These are phyloP conservation scores for Eupeodes latifasciatus DNA, from an alignment of 2,888 invertebrate genomes.

Conservation along the genomic window DNA sequence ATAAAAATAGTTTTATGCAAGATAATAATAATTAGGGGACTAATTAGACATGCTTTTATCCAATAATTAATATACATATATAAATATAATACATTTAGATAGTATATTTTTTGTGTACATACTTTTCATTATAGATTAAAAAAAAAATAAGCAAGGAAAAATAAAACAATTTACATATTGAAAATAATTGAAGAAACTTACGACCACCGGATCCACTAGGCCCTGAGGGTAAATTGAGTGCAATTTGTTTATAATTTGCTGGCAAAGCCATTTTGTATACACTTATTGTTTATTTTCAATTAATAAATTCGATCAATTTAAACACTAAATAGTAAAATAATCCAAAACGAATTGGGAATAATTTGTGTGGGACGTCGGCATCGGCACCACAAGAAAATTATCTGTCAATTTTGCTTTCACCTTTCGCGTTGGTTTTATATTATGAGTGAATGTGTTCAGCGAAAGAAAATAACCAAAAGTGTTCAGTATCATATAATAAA, in stretches of 20 bases:
- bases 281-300: not conserved
- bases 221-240: conserved; percentile 88
- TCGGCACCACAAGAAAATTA: conserved; percentile 12
- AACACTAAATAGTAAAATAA: not conserved
- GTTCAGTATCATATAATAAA: not conserved
- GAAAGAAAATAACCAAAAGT: not conserved
- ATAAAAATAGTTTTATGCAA: conserved; percentile 13
- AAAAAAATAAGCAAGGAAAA: not conserved
- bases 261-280: conserved; percentile 89
- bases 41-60: conserved; percentile 16
- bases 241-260: conserved; percentile 93
- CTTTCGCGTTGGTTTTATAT: conserved; percentile 19
- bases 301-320: not conserved
- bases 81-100: conserved; percentile 6
- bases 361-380: not conserved
- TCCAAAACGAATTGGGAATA: not conserved
- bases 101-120: conserved; percentile 30
- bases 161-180: not conserved
- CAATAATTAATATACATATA: conserved; percentile 1
- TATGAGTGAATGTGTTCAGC: not conserved
- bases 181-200: conserved; percentile 70
- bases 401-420: conserved; percentile 25
- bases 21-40: not conserved
- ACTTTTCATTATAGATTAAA: not conserved
- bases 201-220: conserved; percentile 79